A percentile compares a stretch with the other conserved stretches of the same genome.
phyloP scores from a whole-genome alignment of 2,113 vertebrate species.

The Capreolus pygargus region DNA sequence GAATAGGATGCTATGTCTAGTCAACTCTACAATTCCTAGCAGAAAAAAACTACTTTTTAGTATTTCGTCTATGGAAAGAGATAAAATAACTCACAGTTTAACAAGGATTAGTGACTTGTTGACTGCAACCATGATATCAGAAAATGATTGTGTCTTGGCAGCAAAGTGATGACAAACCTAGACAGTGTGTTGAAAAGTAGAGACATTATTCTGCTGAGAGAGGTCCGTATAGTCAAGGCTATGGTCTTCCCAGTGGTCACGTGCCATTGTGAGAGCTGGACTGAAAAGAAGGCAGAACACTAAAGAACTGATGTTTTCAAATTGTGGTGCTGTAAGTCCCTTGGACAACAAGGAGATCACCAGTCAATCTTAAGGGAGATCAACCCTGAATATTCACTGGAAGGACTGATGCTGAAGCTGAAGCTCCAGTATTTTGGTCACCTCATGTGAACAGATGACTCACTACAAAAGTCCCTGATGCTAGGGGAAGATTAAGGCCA shows the following conservation, averaged over 20 bases:
- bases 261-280: rapidly evolving
- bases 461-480: neutral
- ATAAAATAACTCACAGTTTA: neutral
- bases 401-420: neutral
- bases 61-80: neutral
- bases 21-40: neutral
- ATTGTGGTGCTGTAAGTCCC: neutral
- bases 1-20: neutral
- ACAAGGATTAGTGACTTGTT: neutral
- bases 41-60: neutral
- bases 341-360: neutral
- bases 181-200: neutral
- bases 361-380: neutral
- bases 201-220: neutral
- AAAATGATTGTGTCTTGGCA: neutral
- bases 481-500: neutral
- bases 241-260: neutral
- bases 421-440: neutral
- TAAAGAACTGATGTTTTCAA: neutral
- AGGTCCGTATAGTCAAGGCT: neutral
- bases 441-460: neutral
- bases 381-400: neutral
- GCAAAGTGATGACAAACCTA: neutral
- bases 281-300: rapidly evolving
- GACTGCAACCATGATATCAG: neutral